A percentile compares a stretch with the other conserved stretches of the same genome.
These are phyloP conservation scores for Orchesella flavescens DNA, from an alignment of 2,888 invertebrate species.

Conservation along the genomic window DNA sequence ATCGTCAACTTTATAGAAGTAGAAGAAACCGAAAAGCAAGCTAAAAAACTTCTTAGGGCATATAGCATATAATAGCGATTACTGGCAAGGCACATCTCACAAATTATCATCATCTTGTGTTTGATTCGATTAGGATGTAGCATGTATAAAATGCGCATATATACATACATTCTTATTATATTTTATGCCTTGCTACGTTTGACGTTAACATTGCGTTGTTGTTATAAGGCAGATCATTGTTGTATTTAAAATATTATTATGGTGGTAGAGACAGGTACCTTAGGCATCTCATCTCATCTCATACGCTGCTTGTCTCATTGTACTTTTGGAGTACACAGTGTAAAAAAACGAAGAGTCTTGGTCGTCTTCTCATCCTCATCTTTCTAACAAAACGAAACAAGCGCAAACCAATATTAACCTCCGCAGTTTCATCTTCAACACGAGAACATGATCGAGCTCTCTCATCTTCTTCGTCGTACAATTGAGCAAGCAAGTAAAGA, in stretches of 20 bases:
- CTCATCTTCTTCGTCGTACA: not conserved
- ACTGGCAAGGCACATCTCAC: constrained; percentile 21
- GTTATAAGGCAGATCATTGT: constrained; percentile 9
- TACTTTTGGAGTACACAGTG: too few species aligned
- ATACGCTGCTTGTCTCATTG: not conserved
- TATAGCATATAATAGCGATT: constrained; percentile 19
- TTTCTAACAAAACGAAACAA: not conserved
- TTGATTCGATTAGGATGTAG: constrained; percentile 35
- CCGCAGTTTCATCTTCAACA: constrained; percentile 20
- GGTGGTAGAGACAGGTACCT: not conserved
- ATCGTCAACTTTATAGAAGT: not conserved
- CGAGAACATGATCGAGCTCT: not conserved
- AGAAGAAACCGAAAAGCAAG: not conserved
- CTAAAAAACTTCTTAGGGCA: not conserved
- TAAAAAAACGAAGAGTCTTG: not conserved
- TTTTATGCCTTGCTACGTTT: not conserved
- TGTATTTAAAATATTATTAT: constrained; percentile 20
- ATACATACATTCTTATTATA: too few species aligned
- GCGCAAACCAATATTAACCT: constrained; percentile 10
- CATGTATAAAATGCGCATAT: not conserved
- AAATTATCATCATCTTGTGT: constrained; percentile 31
- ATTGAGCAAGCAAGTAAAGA: not conserved
- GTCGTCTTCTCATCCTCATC: constrained; percentile 1
- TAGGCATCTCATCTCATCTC: not conserved
- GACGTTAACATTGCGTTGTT: not conserved